Evolutionary conservation across 2,888 invertebrate genomes (phyloP).

Genomic region (Merodon equestris): DNA sequence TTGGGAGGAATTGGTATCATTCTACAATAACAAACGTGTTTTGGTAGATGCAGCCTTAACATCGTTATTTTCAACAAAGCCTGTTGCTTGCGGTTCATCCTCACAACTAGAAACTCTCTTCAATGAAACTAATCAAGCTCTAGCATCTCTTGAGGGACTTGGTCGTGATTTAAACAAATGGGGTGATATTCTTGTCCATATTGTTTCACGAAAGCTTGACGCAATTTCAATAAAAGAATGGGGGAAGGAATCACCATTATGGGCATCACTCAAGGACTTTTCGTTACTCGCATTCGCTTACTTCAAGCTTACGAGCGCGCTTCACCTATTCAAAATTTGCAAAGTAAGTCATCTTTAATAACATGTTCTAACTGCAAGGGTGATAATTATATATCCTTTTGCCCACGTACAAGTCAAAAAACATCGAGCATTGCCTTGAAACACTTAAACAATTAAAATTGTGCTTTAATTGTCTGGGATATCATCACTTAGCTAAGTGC

Average conservation of each 20-base stretch:
- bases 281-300: constrained; percentile 6
- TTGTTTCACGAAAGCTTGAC: constrained; percentile 10
- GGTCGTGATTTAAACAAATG: constrained; percentile 16
- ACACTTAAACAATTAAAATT: too few relatives aligned
- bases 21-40: constrained; percentile 14
- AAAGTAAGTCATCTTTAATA: too few relatives aligned
- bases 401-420: too few relatives aligned
- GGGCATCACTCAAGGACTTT: constrained; percentile 12
- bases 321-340: not conserved
- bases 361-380: too few relatives aligned
- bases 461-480: too few relatives aligned
- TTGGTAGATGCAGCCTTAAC: constrained; percentile 13
- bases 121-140: constrained; percentile 14
- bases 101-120: constrained; percentile 15
- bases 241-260: constrained; percentile 16
- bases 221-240: constrained; percentile 17
- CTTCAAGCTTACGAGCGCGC: constrained; percentile 12
- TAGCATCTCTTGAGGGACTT: constrained; percentile 21
- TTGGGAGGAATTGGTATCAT: constrained; percentile 2
- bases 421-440: too few relatives aligned
- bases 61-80: constrained; percentile 4
- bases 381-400: too few relatives aligned
- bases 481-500: too few relatives aligned
- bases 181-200: constrained; percentile 16
- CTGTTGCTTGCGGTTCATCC: constrained; percentile 21